Evolutionary conservation across 2,888 invertebrate species (phyloP), one percentile per base, ranked within the genome.

Genomic region (Lycocerus yunnanus): DNA sequence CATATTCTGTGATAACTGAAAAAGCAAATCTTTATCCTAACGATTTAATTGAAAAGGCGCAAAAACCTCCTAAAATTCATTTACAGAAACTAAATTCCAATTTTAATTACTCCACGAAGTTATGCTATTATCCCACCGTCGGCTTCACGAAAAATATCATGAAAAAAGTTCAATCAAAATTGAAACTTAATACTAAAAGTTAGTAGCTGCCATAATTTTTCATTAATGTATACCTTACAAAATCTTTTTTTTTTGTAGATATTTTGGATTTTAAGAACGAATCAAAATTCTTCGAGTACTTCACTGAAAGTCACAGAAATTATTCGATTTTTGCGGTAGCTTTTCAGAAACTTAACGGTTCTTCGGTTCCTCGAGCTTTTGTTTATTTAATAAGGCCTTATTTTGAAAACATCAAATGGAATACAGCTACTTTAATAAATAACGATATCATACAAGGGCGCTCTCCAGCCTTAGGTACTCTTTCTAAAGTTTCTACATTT

Each of bases 311-410:
- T 71, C 61, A 59, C 8, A 27, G 24, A 65, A 69, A 83, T 69
- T 68, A 76, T 8, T 43, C 43, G 2, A 77, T 81, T 11, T 77
- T 83, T 59, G 83, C 82, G 2, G 78, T 85, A 13, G 77, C 84
- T 66, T 85, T 85, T 72, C 79, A 84, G 60, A 67, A 78, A n/a
- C 72, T 71, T 24, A 3, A 58, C 60, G 10, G 24, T 69, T 67
- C 66, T 76, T 58, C 75, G 80, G 66, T 43, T 43, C 76, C 78
- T 0, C 77, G 78, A 43, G 73, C 80, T 3, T 78, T 86, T 1
- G 79, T 81, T 63, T 85, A 86, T 66, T 81, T 82, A 16, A 79
- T 86, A 67, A 78, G 84, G 70, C 80, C 81, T 58, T 81, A 83
- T 68, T 82, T 83, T 63, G 73, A 77, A 58, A 61, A 73, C 67